Conservation (phyloP, 2,797 vertebrate genomes). For the Xenopus petersii region DNA sequence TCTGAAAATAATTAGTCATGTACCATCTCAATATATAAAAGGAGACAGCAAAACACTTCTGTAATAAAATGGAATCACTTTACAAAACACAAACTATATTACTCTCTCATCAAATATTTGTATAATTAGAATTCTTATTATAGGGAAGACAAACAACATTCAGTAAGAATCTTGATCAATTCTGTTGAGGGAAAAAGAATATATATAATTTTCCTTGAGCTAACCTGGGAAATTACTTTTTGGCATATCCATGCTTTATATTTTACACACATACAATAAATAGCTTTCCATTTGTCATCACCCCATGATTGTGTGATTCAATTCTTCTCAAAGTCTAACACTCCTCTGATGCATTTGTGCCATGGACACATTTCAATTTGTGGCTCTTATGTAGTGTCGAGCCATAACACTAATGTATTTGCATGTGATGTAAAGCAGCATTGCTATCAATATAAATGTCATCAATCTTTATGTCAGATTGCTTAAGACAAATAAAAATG, state of each 20-base stretch:
- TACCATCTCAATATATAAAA: no score
- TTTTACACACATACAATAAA: slow-evolving; percentile 50
- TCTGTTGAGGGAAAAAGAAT: slow-evolving; percentile 36
- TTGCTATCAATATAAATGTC: slow-evolving; percentile 43
- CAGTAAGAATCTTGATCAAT: slow-evolving; percentile 43
- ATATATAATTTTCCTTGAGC: slow-evolving; percentile 41
- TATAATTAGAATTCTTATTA: background rate
- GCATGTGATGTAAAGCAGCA: slow-evolving; percentile 37
- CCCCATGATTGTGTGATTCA: slow-evolving; percentile 47
- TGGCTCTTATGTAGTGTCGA: slow-evolving; percentile 35
- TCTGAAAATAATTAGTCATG: no score
- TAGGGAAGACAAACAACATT: background rate
- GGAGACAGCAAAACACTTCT: no score
- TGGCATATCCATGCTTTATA: slow-evolving; percentile 45
- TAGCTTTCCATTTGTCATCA: slow-evolving; percentile 51
- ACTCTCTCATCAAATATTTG: background rate
- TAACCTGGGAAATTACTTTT: slow-evolving; percentile 54
- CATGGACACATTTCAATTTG: slow-evolving; percentile 34
- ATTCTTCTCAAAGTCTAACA: slow-evolving; percentile 37
- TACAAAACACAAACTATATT: background rate
- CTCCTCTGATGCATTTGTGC: slow-evolving; percentile 26
- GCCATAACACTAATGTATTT: slow-evolving; percentile 46
- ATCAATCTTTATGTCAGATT: slow-evolving; percentile 48
- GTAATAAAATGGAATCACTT: no score
- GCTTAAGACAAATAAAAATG: slow-evolving; percentile 47